Evolutionary conservation across 2,888 invertebrate genomes (phyloP).

Genomic region (Nysson spinosus): DNA sequence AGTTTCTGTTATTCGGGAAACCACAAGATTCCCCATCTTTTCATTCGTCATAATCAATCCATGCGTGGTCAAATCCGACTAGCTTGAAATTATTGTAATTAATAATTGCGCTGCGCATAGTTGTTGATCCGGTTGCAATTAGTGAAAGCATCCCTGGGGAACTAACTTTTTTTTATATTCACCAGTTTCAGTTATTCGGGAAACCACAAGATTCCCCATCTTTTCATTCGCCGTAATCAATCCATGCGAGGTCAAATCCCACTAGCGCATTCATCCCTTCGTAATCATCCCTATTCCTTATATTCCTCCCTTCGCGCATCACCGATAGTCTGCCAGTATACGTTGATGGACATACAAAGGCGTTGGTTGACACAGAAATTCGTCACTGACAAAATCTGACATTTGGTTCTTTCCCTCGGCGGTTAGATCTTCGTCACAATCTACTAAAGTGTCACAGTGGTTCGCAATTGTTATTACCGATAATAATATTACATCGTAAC

Average conservation of each 20-base stretch:
- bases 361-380: constrained; percentile 6
- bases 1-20: too few relatives aligned
- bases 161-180: constrained; percentile 5
- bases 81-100: too few relatives aligned
- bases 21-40: too few relatives aligned
- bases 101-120: too few relatives aligned
- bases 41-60: too few relatives aligned
- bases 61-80: too few relatives aligned
- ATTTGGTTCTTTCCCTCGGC: constrained; percentile 10
- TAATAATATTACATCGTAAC: not conserved
- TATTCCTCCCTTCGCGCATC: constrained; percentile 38
- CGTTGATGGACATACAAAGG: constrained; percentile 39
- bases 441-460: constrained; percentile 28
- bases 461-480: constrained; percentile 1
- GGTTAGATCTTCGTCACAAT: constrained; percentile 25
- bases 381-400: constrained; percentile 35
- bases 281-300: constrained; percentile 31
- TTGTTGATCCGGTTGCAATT: too few relatives aligned
- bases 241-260: constrained; percentile 25
- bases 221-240: not conserved
- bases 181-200: not conserved
- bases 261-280: constrained; percentile 16
- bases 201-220: not conserved
- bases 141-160: too few relatives aligned
- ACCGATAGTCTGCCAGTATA: constrained; percentile 24